Conservation (phyloP, 2,113 vertebrate genomes). For the Misgurnus mizolepis region DNA sequence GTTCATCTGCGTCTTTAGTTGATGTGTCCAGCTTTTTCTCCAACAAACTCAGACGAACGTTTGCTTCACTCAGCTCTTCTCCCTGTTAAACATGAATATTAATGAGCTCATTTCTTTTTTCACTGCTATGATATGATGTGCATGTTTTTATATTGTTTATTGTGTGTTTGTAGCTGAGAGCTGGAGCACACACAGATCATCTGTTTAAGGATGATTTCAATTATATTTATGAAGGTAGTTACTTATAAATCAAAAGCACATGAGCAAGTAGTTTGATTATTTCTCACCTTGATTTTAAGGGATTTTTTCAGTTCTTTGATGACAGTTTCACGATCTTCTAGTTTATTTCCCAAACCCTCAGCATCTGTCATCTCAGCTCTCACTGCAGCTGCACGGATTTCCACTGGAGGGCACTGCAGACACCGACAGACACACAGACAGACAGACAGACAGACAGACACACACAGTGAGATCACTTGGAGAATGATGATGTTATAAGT, state of each 20-base stretch:
- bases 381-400: slow-evolving; percentile 82
- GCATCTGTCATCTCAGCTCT: slow-evolving; percentile 94
- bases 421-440: not conserved
- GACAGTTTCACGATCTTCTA: slow-evolving; percentile 95
- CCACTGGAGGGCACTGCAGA: slow-evolving; percentile 78
- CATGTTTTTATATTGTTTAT: no score
- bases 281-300: slow-evolving; percentile 91
- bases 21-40: slow-evolving; percentile 98
- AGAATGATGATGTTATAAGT: not conserved
- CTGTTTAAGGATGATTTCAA: no score
- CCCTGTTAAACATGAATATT: slow-evolving; percentile 71
- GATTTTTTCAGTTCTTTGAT: slow-evolving; percentile 98
- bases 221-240: no score
- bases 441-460: not conserved
- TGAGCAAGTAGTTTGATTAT: no score
- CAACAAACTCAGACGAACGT: slow-evolving; percentile 88
- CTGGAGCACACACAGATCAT: no score
- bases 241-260: no score
- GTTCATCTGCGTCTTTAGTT: slow-evolving; percentile 89
- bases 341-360: slow-evolving; percentile 90
- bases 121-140: no score
- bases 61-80: slow-evolving; percentile 93
- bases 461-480: not conserved
- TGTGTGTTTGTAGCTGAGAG: no score
- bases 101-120: not conserved